phyloP scores from a whole-genome alignment of 2,888 invertebrate species.

The Chironomus riparius region DNA sequence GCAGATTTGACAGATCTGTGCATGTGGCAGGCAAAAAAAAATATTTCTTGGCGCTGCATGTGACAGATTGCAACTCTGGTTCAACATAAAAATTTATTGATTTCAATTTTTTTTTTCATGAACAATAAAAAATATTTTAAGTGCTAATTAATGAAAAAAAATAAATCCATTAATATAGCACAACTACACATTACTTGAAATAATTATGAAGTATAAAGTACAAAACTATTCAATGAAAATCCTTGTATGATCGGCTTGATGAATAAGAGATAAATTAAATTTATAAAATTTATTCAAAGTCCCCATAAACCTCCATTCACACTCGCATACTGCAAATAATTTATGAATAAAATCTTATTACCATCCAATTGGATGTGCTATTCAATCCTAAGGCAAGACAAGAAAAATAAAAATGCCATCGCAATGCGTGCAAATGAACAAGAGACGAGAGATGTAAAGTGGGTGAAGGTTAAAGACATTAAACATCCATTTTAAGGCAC shows the following conservation, averaged over 20 bases:
- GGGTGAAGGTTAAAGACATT: neutral
- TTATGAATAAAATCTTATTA: too few species aligned
- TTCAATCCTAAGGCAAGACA: neutral
- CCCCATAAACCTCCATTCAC: neutral
- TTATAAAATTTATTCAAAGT: neutral
- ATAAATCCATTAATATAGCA: too few species aligned
- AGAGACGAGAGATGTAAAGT: neutral
- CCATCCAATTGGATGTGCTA: neutral
- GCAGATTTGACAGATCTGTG: too few species aligned
- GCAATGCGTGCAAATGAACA: neutral
- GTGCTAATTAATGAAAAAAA: too few species aligned
- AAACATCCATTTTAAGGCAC: neutral
- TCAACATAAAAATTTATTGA: too few species aligned
- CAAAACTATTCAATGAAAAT: neutral
- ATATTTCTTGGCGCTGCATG: too few species aligned
- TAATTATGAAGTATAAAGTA: neutral
- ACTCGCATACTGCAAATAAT: neutral
- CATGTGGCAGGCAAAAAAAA: too few species aligned
- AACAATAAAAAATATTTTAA: too few species aligned
- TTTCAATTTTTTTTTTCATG: too few species aligned
- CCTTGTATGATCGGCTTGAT: neutral
- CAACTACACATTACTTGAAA: neutral
- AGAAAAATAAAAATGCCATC: neutral
- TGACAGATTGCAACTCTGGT: too few species aligned
- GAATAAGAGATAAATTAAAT: neutral